These are phyloP conservation scores for Takifugu bimaculatus DNA, from an alignment of 2,113 vertebrate species.

Conservation along the genomic window DNA sequence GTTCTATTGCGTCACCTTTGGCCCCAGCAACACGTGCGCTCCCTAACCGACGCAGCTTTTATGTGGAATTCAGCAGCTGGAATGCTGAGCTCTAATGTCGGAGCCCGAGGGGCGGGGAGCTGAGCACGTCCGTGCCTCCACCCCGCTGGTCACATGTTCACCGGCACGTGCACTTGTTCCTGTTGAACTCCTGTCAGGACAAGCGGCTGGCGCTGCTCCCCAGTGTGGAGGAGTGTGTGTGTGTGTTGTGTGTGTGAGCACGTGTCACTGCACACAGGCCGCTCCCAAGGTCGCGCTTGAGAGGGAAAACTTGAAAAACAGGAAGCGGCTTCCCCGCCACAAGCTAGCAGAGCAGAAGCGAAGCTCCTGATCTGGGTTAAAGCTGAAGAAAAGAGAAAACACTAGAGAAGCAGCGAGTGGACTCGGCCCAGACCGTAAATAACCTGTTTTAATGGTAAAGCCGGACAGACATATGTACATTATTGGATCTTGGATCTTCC, in stretches of 20 bases:
- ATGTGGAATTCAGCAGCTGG: neutral
- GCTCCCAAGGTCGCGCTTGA: slow-evolving; percentile 6
- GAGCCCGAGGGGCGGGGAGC: slow-evolving; percentile 40
- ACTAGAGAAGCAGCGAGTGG: neutral
- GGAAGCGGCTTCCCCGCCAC: neutral
- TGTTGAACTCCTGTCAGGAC: slow-evolving; percentile 32
- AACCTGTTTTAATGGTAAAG: neutral
- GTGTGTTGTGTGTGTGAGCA: slow-evolving; percentile 18
- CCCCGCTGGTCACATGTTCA: slow-evolving; percentile 39
- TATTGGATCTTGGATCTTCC: too few relatives aligned
- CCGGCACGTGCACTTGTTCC: slow-evolving; percentile 33
- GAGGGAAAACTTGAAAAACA: slow-evolving; percentile 64
- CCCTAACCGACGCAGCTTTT: too few relatives aligned
- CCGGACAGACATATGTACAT: neutral
- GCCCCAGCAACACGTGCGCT: too few relatives aligned
- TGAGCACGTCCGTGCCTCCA: neutral
- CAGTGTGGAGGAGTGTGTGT: slow-evolving; percentile 37
- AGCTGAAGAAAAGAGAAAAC: neutral
- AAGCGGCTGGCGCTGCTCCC: slow-evolving; percentile 7
- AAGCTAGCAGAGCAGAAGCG: slow-evolving; percentile 1
- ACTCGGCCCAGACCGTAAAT: neutral
- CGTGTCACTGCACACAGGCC: slow-evolving; percentile 37
- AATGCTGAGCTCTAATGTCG: slow-evolving; percentile 13
- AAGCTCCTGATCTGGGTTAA: neutral
- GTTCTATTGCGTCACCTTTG: too few relatives aligned